These are phyloP conservation scores for Globia sparganii DNA, from an alignment of 2,888 invertebrate genomes.

Conservation along the genomic window DNA sequence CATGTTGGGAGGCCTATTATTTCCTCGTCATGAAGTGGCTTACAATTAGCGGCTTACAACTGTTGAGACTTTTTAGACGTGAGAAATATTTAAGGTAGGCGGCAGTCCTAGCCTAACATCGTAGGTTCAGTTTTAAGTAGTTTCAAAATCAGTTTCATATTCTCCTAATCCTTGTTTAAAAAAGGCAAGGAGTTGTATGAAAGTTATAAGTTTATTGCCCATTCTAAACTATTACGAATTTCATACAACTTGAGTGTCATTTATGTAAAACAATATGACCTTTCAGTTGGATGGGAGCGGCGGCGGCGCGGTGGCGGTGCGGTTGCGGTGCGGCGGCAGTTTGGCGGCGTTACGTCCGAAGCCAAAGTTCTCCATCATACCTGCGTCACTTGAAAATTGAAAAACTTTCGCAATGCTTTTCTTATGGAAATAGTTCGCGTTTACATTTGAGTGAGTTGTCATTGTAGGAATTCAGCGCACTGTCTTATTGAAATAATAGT, in stretches of 20 bases:
- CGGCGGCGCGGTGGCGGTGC: slow-evolving; percentile 49
- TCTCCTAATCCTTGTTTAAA: neutral
- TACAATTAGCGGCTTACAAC: neutral
- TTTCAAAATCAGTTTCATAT: neutral
- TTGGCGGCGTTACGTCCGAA: slow-evolving; percentile 77
- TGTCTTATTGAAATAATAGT: slow-evolving; percentile 81
- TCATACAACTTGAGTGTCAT: slow-evolving; percentile 25
- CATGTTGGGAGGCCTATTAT: slow-evolving; percentile 5
- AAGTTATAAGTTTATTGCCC: slow-evolving; percentile 17
- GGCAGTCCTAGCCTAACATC: too few relatives aligned
- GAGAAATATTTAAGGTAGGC: neutral
- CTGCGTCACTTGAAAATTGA: slow-evolving; percentile 90
- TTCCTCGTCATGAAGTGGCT: slow-evolving; percentile 8
- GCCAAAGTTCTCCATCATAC: slow-evolving; percentile 89
- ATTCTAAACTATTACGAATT: slow-evolving; percentile 28
- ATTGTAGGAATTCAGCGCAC: slow-evolving; percentile 86
- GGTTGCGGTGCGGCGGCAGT: slow-evolving; percentile 57
- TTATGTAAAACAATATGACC: slow-evolving; percentile 56
- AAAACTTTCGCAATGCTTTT: slow-evolving; percentile 90
- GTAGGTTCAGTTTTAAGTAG: neutral
- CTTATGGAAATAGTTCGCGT: slow-evolving; percentile 89
- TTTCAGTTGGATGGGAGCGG: slow-evolving; percentile 37
- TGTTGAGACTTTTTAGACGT: slow-evolving; percentile 1
- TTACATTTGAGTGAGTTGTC: slow-evolving; percentile 89
- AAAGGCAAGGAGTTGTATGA: neutral